Evolutionary conservation across 2,113 vertebrate species (phyloP), one percentile per base, ranked within the genome.

Genomic region (Scytalopus superciliaris): DNA sequence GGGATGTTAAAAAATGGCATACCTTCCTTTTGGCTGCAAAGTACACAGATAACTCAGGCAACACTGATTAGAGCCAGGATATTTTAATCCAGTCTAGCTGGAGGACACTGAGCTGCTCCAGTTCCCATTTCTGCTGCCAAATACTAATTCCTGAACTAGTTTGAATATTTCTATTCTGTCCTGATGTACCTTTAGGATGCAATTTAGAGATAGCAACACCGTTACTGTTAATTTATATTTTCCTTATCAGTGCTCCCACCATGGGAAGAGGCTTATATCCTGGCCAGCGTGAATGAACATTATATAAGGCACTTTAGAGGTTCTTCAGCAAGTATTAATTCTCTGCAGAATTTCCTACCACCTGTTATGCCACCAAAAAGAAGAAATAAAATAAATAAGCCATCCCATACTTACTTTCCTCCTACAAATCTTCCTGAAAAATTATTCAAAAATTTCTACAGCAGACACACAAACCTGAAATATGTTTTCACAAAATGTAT

Each of bases 231-330:
- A 91, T 94, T 95, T 84, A 24, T 81, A 78, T 82, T 96, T 68
- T 74, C 62, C 91, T 95, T 95, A 94, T 95, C 95, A 84, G 73
- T 28, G 69, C n/a, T 87, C 76, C 78, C 52, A 67, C 76, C 47
- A 16, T 0, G 0, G 63, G 14, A 95, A 87, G 35, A 89, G 42
- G 39, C 13, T 91, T 83, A 52, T 37, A 73, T 44, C 27, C 66
- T 39, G 64, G 40, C 39, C 87, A 73, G 7, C 1, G 6, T 23
- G 47, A 84, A 78, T 86, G 14, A 89, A 86, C 91, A 68, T 93
- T 93, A 69, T 8, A 68, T 87, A 89, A 94, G 33, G 56, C 9
- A 56, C 73, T 90, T 86, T 27, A 12, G 53, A 92, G 90, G 56
- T 57, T 80, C 64, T 81, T 89, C 56, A 72, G 47, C 27, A 64